Conservation (phyloP, 1,140 invertebrate genomes). For the Oryctes rhinoceros region DNA sequence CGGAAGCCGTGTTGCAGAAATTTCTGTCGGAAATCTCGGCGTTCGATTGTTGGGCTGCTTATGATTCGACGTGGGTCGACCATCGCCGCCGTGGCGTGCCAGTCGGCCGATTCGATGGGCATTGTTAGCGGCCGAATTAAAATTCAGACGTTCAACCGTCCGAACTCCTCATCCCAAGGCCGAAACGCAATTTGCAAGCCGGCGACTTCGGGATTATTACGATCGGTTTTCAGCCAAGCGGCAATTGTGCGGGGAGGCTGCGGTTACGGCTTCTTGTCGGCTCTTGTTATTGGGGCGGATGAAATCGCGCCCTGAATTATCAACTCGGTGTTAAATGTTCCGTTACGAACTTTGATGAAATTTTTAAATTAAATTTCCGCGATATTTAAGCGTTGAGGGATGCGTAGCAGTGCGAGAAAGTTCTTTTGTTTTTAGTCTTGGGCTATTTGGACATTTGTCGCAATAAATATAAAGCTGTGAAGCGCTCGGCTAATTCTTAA, state of each 20-base stretch:
- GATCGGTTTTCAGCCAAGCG: background rate
- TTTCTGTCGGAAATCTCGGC: no score
- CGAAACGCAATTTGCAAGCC: slow-evolving; percentile 9
- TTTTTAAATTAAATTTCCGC: slow-evolving; percentile 5
- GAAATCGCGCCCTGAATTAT: slow-evolving; percentile 17
- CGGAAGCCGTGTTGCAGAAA: no score
- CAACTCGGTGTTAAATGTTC: slow-evolving; percentile 8
- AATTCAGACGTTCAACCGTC: slow-evolving; percentile 15
- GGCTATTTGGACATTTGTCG: no score
- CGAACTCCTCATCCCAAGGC: no score
- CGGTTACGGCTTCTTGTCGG: background rate
- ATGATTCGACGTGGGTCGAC: no score
- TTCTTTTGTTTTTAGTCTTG: no score
- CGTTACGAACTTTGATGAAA: slow-evolving; percentile 12
- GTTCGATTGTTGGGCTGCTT: no score
- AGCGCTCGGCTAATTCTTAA: no score
- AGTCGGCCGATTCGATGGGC: no score
- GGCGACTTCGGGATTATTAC: background rate
- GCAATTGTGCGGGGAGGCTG: background rate
- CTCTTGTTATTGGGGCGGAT: background rate
- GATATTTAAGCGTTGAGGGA: background rate
- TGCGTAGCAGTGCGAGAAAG: background rate
- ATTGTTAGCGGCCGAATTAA: slow-evolving; percentile 19
- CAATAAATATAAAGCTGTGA: no score
- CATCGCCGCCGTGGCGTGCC: no score